Evolutionary conservation across 2,888 invertebrate genomes (phyloP), one percentile per base, ranked within the genome.

Genomic region (Tyria jacobaeae): DNA sequence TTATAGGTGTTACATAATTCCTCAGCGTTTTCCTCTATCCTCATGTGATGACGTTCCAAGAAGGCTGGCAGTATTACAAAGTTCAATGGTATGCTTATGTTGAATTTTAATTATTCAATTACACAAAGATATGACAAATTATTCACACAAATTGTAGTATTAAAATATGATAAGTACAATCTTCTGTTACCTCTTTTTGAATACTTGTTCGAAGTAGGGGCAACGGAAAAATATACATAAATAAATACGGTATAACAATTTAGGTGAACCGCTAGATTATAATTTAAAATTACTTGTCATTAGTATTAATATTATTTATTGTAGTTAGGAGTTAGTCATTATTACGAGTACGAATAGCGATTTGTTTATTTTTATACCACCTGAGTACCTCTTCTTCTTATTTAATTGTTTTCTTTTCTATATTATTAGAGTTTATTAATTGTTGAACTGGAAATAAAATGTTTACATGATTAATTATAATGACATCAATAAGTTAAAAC

Each of bases 251-350:
- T 89, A 84, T 85, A 86, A 84, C 87, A 88, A 85, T 85, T 85
- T 91, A 91, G 90, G 88, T 89, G 89, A 91, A 90, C 91, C 92
- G 92, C 89, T 93, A 93, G 94, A 82, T 79, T 83, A 81, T 91
- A 91, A 85, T 89, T 91, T 91, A 89, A 90, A 90, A 85, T 93
- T 91, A 93, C 94, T 94, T 92, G 94, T 94, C 94, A 94, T 92
- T 94, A 94, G 94, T 89, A 86, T 91, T 93, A 93, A 89, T 90
- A 89, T 88, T 92, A 92, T 94, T 94, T 92, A 91, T 93, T 91
- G 81, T 92, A 91, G 84, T 83, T 90, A 89, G 89, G 90, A 79
- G 84, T 80, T 91, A 90, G 89, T 92, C 87, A 89, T 86, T 83
- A 81, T 66, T 70, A 77, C 69, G 75, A 76, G 85, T 89, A 88